These are phyloP conservation scores for Drosophila borealis DNA, from an alignment of 2,888 invertebrate genomes.

Conservation along the genomic window DNA sequence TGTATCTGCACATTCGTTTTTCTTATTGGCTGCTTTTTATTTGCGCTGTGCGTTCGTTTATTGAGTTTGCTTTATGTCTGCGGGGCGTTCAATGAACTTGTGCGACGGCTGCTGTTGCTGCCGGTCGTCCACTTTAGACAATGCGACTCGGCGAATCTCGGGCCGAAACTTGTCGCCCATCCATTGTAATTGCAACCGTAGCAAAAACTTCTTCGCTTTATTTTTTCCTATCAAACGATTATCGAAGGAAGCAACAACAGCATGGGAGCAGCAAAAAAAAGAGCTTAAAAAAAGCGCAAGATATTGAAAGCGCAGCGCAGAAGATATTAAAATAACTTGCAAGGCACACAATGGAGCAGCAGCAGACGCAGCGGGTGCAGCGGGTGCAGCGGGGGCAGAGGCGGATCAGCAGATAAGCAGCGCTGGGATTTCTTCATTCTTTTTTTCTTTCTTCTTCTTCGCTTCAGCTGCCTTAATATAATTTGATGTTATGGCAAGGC, in stretches of 20 bases:
- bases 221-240: slow-evolving; percentile 54
- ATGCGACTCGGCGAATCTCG: slow-evolving; percentile 37
- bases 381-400: slow-evolving; percentile 4
- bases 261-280: slow-evolving; percentile 14
- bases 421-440: not conserved
- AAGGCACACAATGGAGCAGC: slow-evolving; percentile 52
- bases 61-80: slow-evolving; percentile 75
- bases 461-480: slow-evolving; percentile 64
- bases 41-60: slow-evolving; percentile 71
- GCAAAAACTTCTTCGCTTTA: slow-evolving; percentile 1
- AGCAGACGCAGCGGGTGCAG: slow-evolving; percentile 22
- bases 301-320: slow-evolving; percentile 52
- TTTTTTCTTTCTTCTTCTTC: slow-evolving; percentile 28
- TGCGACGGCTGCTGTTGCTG: slow-evolving; percentile 22
- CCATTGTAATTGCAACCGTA: slow-evolving; percentile 42
- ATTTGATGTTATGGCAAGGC: slow-evolving; percentile 72
- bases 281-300: slow-evolving; percentile 31
- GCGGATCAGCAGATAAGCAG: slow-evolving; percentile 43
- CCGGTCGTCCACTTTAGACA: slow-evolving; percentile 38
- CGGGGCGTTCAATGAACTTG: slow-evolving; percentile 72
- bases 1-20: slow-evolving; percentile 71
- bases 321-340: slow-evolving; percentile 75
- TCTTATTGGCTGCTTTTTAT: slow-evolving; percentile 80
- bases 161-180: slow-evolving; percentile 41
- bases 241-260: slow-evolving; percentile 35